Percentiles rank a stretch among this genome's conserved stretches.
Conservation (phyloP, 2,113 vertebrate species). For the Prionailurus viverrinus region DNA sequence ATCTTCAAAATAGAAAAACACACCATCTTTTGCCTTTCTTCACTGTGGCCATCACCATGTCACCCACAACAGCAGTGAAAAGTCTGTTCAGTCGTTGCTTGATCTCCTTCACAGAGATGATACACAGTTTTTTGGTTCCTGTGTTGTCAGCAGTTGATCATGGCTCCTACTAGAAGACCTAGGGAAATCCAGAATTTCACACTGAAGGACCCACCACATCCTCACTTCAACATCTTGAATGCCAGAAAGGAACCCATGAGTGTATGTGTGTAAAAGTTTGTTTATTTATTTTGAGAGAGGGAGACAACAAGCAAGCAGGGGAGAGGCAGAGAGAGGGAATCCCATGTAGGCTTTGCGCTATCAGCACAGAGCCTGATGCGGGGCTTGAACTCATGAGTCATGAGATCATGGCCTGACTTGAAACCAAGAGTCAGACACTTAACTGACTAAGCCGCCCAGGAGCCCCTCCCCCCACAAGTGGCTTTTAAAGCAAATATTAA, state of each 20-base stretch:
- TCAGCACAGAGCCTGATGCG: too few species aligned
- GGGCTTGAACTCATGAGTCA: too few species aligned
- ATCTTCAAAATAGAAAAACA: slow-evolving; percentile 92
- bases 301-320: too few species aligned
- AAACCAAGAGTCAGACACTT: too few species aligned
- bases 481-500: not conserved
- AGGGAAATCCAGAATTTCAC: not conserved
- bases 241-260: not conserved
- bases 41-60: slow-evolving; percentile 93
- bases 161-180: not conserved
- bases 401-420: too few species aligned
- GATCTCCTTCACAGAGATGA: slow-evolving; percentile 92
- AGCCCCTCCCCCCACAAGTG: not conserved
- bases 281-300: too few species aligned
- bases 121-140: slow-evolving; percentile 82
- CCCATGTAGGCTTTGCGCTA: too few species aligned
- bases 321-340: too few species aligned
- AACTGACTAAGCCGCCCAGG: too few species aligned
- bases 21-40: slow-evolving; percentile 94
- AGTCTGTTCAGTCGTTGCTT: slow-evolving; percentile 91
- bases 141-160: not conserved
- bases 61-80: slow-evolving; percentile 89
- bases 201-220: not conserved
- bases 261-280: not conserved
- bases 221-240: not conserved